A percentile compares a stretch with the other conserved stretches of the same genome.
Conservation (phyloP, 1,140 invertebrate genomes). For the Eueides isabella region DNA sequence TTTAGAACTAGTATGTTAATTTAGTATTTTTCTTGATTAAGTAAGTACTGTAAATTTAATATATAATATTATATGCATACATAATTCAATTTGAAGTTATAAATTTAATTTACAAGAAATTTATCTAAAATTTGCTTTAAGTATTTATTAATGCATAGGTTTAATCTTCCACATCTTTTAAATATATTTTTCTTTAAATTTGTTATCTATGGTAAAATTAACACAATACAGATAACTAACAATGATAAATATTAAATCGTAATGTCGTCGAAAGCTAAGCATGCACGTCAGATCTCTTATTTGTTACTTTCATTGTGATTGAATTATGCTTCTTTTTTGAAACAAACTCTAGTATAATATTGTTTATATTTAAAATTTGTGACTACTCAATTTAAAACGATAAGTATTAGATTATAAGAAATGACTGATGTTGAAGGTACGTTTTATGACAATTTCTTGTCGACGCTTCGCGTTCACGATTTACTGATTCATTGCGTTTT, state of each 20-base stretch:
- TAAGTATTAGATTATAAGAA: constrained; percentile 59
- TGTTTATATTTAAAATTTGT: background rate
- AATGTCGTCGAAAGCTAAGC: constrained; percentile 8
- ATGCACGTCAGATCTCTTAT: constrained; percentile 29
- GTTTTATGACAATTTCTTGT: constrained; percentile 44
- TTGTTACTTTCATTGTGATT: constrained; percentile 37
- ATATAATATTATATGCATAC: too few species aligned
- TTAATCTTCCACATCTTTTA: too few species aligned
- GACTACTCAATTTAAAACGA: constrained; percentile 33
- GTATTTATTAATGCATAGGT: too few species aligned
- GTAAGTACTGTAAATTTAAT: too few species aligned
- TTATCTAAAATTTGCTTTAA: too few species aligned
- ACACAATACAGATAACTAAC: background rate
- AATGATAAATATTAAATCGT: background rate
- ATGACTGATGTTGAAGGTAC: constrained; percentile 75
- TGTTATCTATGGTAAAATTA: background rate
- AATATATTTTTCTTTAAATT: background rate
- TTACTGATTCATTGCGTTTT: constrained; percentile 36
- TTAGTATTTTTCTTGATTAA: too few species aligned
- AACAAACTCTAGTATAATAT: constrained; percentile 29
- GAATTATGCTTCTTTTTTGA: constrained; percentile 42
- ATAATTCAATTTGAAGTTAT: too few species aligned
- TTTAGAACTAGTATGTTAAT: too few species aligned
- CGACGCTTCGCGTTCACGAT: constrained; percentile 25
- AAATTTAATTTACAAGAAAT: too few species aligned